Conservation (phyloP, 37 sponge, comb jelly and placozoan genomes). For the Aphrocallistes beatrix region DNA sequence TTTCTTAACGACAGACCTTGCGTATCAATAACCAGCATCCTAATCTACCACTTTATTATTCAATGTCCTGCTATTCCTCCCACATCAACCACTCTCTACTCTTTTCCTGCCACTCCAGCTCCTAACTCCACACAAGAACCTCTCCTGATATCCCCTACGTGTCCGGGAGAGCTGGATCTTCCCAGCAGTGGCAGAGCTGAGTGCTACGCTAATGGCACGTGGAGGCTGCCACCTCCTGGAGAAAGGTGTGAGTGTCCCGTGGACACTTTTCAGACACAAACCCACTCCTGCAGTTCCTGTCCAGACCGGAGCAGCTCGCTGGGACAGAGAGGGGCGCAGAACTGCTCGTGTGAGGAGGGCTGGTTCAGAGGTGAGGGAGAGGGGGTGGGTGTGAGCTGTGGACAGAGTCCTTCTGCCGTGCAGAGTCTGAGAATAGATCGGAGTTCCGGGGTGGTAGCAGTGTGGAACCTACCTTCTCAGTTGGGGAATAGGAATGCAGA, state of each 20-base stretch:
- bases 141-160: neutral
- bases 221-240: neutral
- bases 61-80: neutral
- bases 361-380: neutral
- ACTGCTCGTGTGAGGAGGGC: neutral
- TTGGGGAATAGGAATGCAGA: neutral
- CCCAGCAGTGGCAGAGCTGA: neutral
- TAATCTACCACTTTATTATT: neutral
- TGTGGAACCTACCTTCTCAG: neutral
- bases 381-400: neutral
- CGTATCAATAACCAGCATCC: neutral
- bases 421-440: neutral
- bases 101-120: neutral
- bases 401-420: neutral
- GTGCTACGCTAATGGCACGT: slow-evolving; percentile 7
- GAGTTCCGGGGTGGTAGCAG: neutral
- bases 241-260: neutral
- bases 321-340: neutral
- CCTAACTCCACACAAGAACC: neutral
- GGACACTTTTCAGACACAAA: too few relatives aligned
- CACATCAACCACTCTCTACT: neutral
- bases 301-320: neutral
- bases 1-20: neutral
- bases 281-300: neutral
- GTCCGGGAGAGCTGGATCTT: neutral